Evolutionary conservation across 2,888 invertebrate species (phyloP).

Genomic region (Tyria jacobaeae): DNA sequence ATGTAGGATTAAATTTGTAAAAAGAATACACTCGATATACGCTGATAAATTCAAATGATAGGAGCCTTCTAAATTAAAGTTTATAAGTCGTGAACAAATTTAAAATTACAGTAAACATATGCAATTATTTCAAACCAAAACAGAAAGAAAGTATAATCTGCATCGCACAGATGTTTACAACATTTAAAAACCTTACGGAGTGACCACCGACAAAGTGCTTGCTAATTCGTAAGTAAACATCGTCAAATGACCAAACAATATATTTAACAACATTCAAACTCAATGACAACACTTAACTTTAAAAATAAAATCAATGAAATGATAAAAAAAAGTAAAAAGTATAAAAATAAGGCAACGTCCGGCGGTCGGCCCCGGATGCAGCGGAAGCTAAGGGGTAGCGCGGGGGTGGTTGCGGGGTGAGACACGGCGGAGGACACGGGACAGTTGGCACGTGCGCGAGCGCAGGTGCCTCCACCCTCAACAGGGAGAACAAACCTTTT

Average conservation of each 20-base stretch:
- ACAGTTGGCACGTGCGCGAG: conserved; percentile 82
- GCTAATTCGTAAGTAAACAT: not conserved
- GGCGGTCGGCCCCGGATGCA: conserved; percentile 61
- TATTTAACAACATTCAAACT: conserved; percentile 12
- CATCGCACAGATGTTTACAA: not conserved
- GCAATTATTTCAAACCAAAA: not conserved
- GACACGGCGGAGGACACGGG: conserved; percentile 58
- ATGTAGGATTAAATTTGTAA: too few species aligned
- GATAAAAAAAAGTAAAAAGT: conserved; percentile 35
- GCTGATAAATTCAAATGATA: not conserved
- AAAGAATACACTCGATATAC: not conserved
- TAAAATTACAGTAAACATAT: too few species aligned
- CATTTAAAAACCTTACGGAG: not conserved
- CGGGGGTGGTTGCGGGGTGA: conserved; percentile 32
- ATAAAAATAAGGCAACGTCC: conserved; percentile 43
- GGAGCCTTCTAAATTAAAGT: not conserved
- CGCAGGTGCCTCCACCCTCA: conserved; percentile 73
- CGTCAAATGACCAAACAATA: conserved; percentile 6
- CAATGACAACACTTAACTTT: conserved; percentile 4
- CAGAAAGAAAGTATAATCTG: not conserved
- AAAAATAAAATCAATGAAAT: conserved; percentile 27
- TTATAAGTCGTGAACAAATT: not conserved
- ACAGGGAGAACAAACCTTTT: conserved; percentile 53
- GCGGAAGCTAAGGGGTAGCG: conserved; percentile 57
- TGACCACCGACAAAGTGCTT: not conserved